Evolutionary conservation across 2,888 invertebrate genomes (phyloP), one percentile per base, ranked within the genome.

Genomic region (Calephelis perditalis): DNA sequence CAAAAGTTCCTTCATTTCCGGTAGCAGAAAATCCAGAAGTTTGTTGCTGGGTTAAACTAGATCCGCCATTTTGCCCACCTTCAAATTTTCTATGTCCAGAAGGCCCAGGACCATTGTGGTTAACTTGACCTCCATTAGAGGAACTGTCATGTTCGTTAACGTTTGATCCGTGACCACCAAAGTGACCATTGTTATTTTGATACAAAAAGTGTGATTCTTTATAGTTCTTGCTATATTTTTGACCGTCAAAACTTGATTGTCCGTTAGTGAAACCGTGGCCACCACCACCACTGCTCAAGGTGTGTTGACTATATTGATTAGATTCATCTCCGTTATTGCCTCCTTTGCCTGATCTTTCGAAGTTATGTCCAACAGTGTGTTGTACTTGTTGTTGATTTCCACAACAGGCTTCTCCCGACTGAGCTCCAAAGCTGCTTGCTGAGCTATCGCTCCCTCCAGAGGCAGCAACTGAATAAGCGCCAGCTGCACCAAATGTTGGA

Each of bases 171-270:
- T 67, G 61, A 11, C 59, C 60, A 10, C 57, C 66, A 57, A 64
- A 70, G 35, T 65, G 59, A 44, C 65, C 66, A 10, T 69, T 70
- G 1, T 67, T 70, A 36, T 65, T 71, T 49, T 77, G 70, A 59
- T 67, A 72, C 0, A 73, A 71, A 43, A 64, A 70, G 10, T 73
- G 75, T 7, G 75, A 73, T 66, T 77, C 74, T 60, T 76, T 73
- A 40, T 65, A 74, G 44, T 68, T 68, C 37, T 67, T 62, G 56
- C 66, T 67, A 9, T 36, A 56, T 54, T 60, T 58, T 12, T 61
- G 57, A 4, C 56, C 56, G 3, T 46, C 59, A n/a, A 44, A 43
- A 26, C 12, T 58, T 3, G 43, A 26, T 49, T 52, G 49, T 11
- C 52, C 52, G 35, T 52, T 52, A 43, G 9, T 43, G n/a, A 43